Percentiles rank a stretch among this genome's conserved stretches.
phyloP scores from a whole-genome alignment of 2,113 vertebrate species.

The Hassar affinis region DNA sequence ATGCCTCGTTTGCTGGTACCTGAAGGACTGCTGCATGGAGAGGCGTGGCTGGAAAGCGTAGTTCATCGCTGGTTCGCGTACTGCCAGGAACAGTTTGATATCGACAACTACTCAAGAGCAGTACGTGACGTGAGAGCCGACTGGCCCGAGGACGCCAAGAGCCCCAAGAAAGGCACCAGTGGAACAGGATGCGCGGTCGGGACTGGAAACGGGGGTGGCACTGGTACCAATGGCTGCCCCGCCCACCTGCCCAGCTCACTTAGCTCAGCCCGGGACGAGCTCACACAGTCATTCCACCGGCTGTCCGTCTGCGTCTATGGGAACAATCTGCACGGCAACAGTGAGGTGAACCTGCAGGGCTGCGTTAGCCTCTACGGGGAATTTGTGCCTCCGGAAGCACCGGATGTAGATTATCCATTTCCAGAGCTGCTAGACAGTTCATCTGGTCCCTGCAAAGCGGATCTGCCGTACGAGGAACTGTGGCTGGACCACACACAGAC shows the following conservation, averaged over 20 bases:
- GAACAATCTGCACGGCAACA: constrained; percentile 93
- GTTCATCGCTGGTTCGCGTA: constrained; percentile 91
- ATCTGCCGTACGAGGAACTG: constrained; percentile 93
- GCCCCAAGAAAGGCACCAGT: constrained; percentile 78
- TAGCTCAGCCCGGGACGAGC: constrained; percentile 90
- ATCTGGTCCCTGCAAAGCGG: constrained; percentile 70
- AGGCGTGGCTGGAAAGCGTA: constrained; percentile 85
- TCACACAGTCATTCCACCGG: constrained; percentile 95
- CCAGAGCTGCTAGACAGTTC: constrained; percentile 79
- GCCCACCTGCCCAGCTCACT: constrained; percentile 87
- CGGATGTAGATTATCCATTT: constrained; percentile 84
- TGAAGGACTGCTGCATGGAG: constrained; percentile 86
- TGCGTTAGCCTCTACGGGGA: constrained; percentile 87
- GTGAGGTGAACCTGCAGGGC: constrained; percentile 93
- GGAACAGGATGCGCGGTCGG: constrained; percentile 58
- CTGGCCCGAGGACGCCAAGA: constrained; percentile 92
- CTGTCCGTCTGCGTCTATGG: constrained; percentile 96
- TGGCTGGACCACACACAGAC: constrained; percentile 86
- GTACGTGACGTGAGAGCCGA: constrained; percentile 90
- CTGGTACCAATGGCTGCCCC: constrained; percentile 70
- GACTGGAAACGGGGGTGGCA: constrained; percentile 51
- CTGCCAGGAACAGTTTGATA: constrained; percentile 96
- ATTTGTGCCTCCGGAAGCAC: constrained; percentile 82
- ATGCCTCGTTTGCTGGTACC: constrained; percentile 87
- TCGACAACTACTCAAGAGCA: constrained; percentile 92